Evolutionary conservation across 2,888 invertebrate species (phyloP).

Genomic region (Metacarcinus magister): DNA sequence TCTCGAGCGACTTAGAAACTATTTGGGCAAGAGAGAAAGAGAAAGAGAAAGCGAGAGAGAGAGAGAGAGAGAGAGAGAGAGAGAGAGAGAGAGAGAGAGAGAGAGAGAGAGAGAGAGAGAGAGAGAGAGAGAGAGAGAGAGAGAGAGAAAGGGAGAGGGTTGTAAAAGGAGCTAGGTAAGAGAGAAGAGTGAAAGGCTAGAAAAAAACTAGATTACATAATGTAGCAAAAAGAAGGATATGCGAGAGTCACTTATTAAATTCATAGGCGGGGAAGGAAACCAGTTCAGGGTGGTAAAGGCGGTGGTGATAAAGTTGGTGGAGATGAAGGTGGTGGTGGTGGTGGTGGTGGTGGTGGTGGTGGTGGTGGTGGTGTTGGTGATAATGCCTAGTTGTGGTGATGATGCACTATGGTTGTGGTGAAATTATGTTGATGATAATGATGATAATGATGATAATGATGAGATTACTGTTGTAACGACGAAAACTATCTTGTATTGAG

Average conservation of each 20-base stretch:
- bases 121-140: conserved; percentile 60
- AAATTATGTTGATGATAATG: not conserved
- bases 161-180: not conserved
- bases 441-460: not conserved
- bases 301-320: not conserved
- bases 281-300: not conserved
- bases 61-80: conserved; percentile 26
- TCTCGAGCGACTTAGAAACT: not conserved
- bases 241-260: not conserved
- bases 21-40: not conserved
- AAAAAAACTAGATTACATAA: not conserved
- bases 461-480: not conserved
- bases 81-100: not conserved
- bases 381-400: not conserved
- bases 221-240: not conserved
- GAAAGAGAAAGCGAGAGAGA: not conserved
- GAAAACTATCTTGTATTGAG: not conserved
- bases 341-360: not conserved
- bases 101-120: conserved; percentile 39
- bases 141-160: conserved; percentile 21
- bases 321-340: not conserved
- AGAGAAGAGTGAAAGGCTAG: not conserved
- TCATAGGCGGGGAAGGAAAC: not conserved
- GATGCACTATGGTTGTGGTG: not conserved
- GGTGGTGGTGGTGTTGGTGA: not conserved